Evolutionary conservation across 2,888 invertebrate species (phyloP).

Genomic region (Acronicta psi): DNA sequence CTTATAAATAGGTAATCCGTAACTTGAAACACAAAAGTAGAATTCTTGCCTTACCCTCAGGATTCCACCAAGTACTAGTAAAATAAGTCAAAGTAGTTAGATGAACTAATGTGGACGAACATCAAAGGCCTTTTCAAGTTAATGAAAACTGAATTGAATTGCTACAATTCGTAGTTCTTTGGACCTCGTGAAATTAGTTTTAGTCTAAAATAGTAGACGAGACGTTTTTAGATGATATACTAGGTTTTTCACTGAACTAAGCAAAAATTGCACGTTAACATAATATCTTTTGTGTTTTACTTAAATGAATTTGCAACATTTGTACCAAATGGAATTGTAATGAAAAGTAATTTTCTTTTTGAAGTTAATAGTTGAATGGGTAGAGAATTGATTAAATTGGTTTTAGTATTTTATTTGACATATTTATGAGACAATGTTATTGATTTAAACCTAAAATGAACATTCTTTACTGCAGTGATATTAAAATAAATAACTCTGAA

Average conservation of each 20-base stretch:
- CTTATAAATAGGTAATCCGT: too few species aligned
- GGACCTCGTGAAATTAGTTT: constrained; percentile 26
- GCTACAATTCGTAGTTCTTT: constrained; percentile 21
- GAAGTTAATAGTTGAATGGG: background rate
- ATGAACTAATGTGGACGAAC: constrained; percentile 25
- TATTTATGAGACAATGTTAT: too few species aligned
- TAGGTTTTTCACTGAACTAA: background rate
- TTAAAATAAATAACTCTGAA: background rate
- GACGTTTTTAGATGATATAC: background rate
- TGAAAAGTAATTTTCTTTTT: constrained; percentile 1
- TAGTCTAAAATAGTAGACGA: constrained; percentile 8
- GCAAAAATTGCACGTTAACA: constrained; percentile 1
- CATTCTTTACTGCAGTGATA: too few species aligned
- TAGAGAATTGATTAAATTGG: background rate
- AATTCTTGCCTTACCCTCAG: background rate
- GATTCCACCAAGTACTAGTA: background rate
- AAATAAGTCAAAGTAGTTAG: constrained; percentile 20
- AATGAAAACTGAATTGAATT: constrained; percentile 47
- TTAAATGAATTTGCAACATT: constrained; percentile 6
- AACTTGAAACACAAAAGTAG: background rate
- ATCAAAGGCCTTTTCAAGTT: constrained; percentile 42
- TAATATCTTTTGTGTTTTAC: constrained; percentile 3
- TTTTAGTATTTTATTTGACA: background rate
- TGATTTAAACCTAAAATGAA: too few species aligned
- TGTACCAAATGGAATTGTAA: constrained; percentile 4